Conservation (phyloP, 2,797 vertebrate species). For the Salmo trutta region DNA sequence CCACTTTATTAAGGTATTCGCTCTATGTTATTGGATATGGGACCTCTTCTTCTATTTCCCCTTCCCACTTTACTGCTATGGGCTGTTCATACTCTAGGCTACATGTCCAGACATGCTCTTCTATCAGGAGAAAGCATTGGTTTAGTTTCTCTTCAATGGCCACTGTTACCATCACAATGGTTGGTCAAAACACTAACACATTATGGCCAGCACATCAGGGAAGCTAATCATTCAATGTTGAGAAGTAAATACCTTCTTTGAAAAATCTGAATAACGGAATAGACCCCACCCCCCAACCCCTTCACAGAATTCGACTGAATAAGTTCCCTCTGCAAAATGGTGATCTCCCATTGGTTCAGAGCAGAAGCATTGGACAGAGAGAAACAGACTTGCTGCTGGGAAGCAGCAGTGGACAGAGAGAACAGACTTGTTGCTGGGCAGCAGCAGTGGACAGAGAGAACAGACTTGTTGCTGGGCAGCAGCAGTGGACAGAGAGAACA, state of each 20-base stretch:
- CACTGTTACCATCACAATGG: background rate
- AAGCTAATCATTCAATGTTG: background rate
- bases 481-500: too few relatives aligned
- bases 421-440: too few relatives aligned
- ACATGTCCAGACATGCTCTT: slow-evolving; percentile 66
- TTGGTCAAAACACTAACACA: background rate
- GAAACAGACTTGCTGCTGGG: too few relatives aligned
- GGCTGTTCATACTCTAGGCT: slow-evolving; percentile 43
- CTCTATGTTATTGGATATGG: background rate
- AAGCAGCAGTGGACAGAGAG: too few relatives aligned
- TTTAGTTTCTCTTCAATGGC: background rate
- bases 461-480: too few relatives aligned
- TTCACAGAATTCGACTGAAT: background rate
- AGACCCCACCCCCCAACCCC: too few relatives aligned
- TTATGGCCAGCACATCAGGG: background rate
- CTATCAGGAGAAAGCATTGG: slow-evolving; percentile 63
- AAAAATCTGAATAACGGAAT: too few relatives aligned
- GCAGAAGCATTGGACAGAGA: background rate
- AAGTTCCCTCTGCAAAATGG: background rate
- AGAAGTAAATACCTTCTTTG: too few relatives aligned
- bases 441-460: too few relatives aligned
- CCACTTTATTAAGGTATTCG: background rate
- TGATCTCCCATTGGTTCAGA: slow-evolving; percentile 33
- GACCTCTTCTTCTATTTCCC: slow-evolving; percentile 37
- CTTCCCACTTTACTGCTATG: slow-evolving; percentile 38